Evolutionary conservation across 2,113 vertebrate species (phyloP).

Genomic region (Hystrix brachyura): DNA sequence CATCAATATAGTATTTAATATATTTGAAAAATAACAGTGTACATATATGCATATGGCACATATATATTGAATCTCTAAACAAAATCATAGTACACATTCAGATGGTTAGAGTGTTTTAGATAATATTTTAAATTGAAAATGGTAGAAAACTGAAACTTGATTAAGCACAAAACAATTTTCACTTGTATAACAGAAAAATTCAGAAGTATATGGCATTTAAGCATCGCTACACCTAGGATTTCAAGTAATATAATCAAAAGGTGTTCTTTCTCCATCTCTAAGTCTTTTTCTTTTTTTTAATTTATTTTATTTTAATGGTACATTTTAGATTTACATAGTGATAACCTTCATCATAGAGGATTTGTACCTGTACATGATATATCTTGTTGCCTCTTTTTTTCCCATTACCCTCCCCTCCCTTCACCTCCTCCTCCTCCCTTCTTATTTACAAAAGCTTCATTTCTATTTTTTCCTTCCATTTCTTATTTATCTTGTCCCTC

Average conservation of each 20-base stretch:
- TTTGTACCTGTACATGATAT: too few species aligned
- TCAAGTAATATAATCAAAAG: background rate
- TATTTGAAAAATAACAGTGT: background rate
- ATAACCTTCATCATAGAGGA: too few species aligned
- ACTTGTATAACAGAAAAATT: background rate
- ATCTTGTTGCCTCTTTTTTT: too few species aligned
- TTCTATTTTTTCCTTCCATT: too few species aligned
- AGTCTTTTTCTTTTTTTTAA: background rate
- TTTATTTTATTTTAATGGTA: background rate
- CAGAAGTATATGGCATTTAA: background rate
- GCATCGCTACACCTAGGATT: background rate
- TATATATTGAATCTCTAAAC: background rate
- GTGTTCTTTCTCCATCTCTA: background rate
- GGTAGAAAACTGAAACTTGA: background rate
- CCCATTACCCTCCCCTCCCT: too few species aligned
- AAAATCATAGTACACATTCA: slow-evolving; percentile 9
- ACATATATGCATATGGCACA: background rate
- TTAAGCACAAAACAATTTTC: slow-evolving; percentile 42
- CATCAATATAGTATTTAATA: background rate
- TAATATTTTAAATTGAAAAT: slow-evolving; percentile 27
- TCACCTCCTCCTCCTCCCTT: too few species aligned
- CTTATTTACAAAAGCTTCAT: too few species aligned
- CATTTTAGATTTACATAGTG: too few species aligned
- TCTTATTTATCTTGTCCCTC: background rate
- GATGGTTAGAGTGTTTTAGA: background rate